Base-by-base conservation (phyloP, 1,140 invertebrate genomes). In the Brachystomella parvula region DNA sequence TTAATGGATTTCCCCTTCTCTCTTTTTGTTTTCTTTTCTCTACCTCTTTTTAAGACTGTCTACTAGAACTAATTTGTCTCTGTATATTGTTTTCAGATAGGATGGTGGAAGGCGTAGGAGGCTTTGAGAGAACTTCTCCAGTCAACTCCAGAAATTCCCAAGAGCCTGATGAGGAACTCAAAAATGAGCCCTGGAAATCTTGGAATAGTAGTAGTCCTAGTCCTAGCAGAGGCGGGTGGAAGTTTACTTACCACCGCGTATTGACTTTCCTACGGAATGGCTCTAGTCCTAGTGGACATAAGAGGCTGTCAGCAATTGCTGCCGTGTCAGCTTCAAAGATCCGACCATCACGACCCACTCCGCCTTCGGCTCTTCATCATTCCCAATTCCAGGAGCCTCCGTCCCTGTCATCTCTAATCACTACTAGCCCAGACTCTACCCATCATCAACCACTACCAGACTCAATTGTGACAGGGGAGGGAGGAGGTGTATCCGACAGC, bases 51-150 rank as follows among this genome's bases (percentile, higher is more conserved):
- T 17, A 24, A 24, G 24, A 53, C 12, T 6, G 21, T 15, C 49
- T 53, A n/a, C 9, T 53, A 53, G 24, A 53, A 53, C 49, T 53
- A 53, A 53, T 53, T 53, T 53, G 49, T 53, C 49, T 19, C 49
- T 26, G 21, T 53, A 19, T 24, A 15, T 53, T 53, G 12, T 53
- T 53, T 53, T 24, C 49, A 53, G 49, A 53, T 53, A 19, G 12
- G 49, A 15, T 53, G 49, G 49, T 17, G 21, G 24, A 24, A 26
- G 49, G 24, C 24, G 49, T 17, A 26, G 24, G 24, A 26, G 49
- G 24, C 24, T 53, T 53, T 24, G 12, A 53, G 49, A 26, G 6
- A 26, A 9, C 6, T 15, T 26, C 24, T 53, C 24, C 49, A 53
- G 49, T 15, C 24, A 53, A 12, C 3, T 53, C 49, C 49, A 53